phyloP scores from a whole-genome alignment of 1,140 invertebrate species.

The Pantala flavescens region DNA sequence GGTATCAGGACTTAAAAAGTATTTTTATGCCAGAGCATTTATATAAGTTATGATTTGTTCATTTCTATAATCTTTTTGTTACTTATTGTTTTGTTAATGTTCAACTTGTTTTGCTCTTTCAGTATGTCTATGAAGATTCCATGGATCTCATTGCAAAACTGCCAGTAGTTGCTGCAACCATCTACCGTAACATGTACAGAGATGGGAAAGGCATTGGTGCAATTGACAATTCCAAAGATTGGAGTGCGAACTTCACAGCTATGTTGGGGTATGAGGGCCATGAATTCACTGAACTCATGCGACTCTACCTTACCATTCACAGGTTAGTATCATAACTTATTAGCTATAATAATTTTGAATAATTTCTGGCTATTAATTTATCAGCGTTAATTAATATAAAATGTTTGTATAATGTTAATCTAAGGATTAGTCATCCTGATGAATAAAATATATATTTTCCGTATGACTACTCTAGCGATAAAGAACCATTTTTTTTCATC shows the following conservation, averaged over 20 bases:
- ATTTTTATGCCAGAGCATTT: too few relatives aligned
- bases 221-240: slow-evolving; percentile 83
- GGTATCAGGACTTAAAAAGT: too few relatives aligned
- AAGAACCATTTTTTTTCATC: too few relatives aligned
- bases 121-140: slow-evolving; percentile 79
- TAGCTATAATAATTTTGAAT: too few relatives aligned
- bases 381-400: too few relatives aligned
- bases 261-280: slow-evolving; percentile 80
- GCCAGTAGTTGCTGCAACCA: slow-evolving; percentile 87
- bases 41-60: not conserved
- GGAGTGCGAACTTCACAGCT: slow-evolving; percentile 84
- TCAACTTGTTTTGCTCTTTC: slow-evolving; percentile 18
- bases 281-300: slow-evolving; percentile 84
- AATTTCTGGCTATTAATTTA: too few relatives aligned
- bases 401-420: too few relatives aligned
- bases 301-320: slow-evolving; percentile 93
- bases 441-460: too few relatives aligned
- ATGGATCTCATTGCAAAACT: slow-evolving; percentile 96
- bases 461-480: too few relatives aligned
- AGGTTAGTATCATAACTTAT: slow-evolving; percentile 42
- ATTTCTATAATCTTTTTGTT: not conserved
- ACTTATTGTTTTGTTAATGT: too few relatives aligned
- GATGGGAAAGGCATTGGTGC: slow-evolving; percentile 77
- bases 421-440: too few relatives aligned
- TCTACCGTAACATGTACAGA: slow-evolving; percentile 82